Percentiles rank a stretch among this genome's conserved stretches.
These are phyloP conservation scores for Heliconius hewitsoni DNA, from an alignment of 1,140 invertebrate species.

Conservation along the genomic window DNA sequence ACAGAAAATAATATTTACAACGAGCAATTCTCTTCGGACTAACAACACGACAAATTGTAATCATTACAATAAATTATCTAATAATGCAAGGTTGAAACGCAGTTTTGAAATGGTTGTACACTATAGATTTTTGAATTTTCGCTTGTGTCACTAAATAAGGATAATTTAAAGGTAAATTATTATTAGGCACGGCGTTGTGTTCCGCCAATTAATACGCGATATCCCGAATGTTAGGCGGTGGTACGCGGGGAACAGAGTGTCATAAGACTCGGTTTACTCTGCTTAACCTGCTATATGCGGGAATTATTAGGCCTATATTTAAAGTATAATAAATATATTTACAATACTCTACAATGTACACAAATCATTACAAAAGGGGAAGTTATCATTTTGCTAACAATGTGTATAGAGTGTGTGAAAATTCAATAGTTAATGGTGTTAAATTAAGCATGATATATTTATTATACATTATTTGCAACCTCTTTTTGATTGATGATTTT, in stretches of 20 bases:
- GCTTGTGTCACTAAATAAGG: neutral
- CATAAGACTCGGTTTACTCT: no score
- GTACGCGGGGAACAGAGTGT: no score
- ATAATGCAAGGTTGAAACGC: slow-evolving; percentile 27
- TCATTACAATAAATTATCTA: slow-evolving; percentile 30
- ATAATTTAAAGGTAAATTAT: no score
- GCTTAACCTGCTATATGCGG: no score
- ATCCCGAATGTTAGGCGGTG: no score
- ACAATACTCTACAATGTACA: neutral
- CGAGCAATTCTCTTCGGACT: neutral
- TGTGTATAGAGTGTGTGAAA: neutral
- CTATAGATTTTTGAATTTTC: neutral
- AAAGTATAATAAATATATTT: neutral
- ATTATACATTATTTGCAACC: neutral
- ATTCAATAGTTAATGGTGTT: neutral
- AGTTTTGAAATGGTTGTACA: neutral
- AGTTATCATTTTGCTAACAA: slow-evolving; percentile 17
- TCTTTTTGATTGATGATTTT: no score
- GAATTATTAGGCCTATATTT: neutral
- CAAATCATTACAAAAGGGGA: neutral
- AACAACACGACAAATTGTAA: slow-evolving; percentile 30
- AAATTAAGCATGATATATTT: neutral
- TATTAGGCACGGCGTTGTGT: no score
- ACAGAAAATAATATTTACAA: neutral
- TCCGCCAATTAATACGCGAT: no score